These are phyloP conservation scores for Lycaena phlaeas DNA, from an alignment of 2,888 invertebrate species.

Conservation along the genomic window DNA sequence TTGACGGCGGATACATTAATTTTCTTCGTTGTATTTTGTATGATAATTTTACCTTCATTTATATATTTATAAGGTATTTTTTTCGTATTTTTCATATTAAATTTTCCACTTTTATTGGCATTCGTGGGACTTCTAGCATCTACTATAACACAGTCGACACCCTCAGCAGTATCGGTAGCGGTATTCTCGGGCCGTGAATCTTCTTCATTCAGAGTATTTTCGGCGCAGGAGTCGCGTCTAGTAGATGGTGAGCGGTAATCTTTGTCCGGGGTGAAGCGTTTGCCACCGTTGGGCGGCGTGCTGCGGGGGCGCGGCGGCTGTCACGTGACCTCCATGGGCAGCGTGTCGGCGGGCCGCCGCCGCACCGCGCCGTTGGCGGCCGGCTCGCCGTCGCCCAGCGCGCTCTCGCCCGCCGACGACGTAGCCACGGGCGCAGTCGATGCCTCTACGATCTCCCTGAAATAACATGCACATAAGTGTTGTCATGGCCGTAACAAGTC, in stretches of 20 bases:
- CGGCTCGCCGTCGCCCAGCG: constrained; percentile 21
- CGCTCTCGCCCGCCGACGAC: constrained; percentile 20
- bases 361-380: constrained; percentile 34
- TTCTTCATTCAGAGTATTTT: too few relatives aligned
- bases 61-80: constrained; percentile 1
- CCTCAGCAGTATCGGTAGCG: not conserved
- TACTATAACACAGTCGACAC: not conserved
- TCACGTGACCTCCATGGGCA: constrained; percentile 69
- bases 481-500: too few relatives aligned
- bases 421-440: constrained; percentile 27
- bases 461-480: constrained; percentile 12
- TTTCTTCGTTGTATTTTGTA: not conserved
- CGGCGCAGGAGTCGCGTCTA: not conserved
- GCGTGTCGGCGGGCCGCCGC: constrained; percentile 37
- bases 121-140: not conserved
- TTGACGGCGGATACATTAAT: not conserved
- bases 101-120: not conserved
- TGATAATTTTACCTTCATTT: constrained; percentile 3
- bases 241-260: not conserved
- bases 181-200: not conserved
- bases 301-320: constrained; percentile 20
- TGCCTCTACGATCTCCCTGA: constrained; percentile 43
- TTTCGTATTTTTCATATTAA: not conserved
- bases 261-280: not conserved
- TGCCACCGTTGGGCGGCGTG: not conserved